A percentile compares a stretch with the other conserved stretches of the same genome.
These are phyloP conservation scores for Rafetus swinhoei DNA, from an alignment of 2,113 vertebrate species.

Conservation along the genomic window DNA sequence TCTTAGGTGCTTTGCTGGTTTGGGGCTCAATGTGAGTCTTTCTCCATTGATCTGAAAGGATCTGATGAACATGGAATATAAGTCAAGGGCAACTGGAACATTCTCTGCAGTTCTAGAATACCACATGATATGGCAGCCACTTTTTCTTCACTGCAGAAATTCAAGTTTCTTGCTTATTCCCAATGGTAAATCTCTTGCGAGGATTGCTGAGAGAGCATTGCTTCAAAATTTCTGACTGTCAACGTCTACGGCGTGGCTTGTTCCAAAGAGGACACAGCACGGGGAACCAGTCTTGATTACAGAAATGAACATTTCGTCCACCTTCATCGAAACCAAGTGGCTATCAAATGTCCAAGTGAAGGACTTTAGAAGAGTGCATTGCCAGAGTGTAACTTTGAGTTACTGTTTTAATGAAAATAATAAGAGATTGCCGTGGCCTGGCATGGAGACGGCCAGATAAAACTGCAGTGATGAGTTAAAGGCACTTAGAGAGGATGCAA, in stretches of 20 bases:
- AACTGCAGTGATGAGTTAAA: background rate
- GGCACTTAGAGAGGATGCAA: background rate
- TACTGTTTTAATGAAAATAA: background rate
- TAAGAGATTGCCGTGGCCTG: background rate
- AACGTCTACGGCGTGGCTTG: background rate
- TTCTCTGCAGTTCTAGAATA: background rate
- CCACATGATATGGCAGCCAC: background rate
- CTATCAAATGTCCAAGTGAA: background rate
- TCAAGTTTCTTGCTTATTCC: background rate
- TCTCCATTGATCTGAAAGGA: background rate
- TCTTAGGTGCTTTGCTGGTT: background rate
- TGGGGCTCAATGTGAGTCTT: background rate
- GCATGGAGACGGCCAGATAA: background rate
- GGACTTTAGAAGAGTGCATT: background rate
- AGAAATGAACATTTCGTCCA: background rate
- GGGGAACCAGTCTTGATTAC: background rate
- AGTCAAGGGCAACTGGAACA: background rate
- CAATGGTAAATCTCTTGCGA: background rate
- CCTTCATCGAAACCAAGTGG: background rate
- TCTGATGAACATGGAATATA: background rate
- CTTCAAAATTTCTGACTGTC: too few species aligned
- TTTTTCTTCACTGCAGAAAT: background rate
- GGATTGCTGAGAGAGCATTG: background rate
- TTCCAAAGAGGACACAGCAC: background rate
- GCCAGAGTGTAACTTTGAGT: background rate